A percentile compares a stretch with the other conserved stretches of the same genome.
Conservation (phyloP, 2,888 invertebrate genomes). For the Dinocampus coccinellae region DNA sequence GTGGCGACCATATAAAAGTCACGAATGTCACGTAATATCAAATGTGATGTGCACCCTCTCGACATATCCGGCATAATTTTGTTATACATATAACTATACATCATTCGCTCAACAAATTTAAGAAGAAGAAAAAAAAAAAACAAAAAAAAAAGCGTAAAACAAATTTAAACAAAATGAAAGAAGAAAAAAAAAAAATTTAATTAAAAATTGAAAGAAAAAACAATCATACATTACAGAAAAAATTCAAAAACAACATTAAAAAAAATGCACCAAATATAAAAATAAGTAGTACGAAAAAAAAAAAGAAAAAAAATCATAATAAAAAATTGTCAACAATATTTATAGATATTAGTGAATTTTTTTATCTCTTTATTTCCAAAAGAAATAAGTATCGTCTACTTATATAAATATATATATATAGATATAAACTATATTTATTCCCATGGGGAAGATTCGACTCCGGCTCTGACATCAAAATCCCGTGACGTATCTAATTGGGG, state of each 20-base stretch:
- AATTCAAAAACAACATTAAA: no score
- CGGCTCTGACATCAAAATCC: slow-evolving; percentile 64
- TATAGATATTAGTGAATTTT: no score
- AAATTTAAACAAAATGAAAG: no score
- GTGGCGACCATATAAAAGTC: neutral
- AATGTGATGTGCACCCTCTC: neutral
- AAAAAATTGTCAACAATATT: no score
- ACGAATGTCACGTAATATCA: neutral
- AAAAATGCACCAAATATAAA: no score
- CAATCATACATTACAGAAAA: no score
- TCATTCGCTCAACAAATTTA: neutral
- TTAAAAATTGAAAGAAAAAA: no score
- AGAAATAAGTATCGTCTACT: neutral
- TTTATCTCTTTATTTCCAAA: neutral
- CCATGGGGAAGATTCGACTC: slow-evolving; percentile 57
- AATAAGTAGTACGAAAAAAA: neutral
- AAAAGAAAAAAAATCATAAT: no score
- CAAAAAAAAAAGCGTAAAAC: no score
- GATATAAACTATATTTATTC: slow-evolving; percentile 36
- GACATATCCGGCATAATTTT: neutral
- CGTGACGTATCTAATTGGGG: slow-evolving; percentile 68
- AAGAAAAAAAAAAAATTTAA: no score
- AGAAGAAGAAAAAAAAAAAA: neutral
- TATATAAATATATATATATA: slow-evolving; percentile 7
- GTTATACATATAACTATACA: neutral